Evolutionary conservation across 2,797 vertebrate species (phyloP).

Genomic region (Lepilemur ruficaudatus): DNA sequence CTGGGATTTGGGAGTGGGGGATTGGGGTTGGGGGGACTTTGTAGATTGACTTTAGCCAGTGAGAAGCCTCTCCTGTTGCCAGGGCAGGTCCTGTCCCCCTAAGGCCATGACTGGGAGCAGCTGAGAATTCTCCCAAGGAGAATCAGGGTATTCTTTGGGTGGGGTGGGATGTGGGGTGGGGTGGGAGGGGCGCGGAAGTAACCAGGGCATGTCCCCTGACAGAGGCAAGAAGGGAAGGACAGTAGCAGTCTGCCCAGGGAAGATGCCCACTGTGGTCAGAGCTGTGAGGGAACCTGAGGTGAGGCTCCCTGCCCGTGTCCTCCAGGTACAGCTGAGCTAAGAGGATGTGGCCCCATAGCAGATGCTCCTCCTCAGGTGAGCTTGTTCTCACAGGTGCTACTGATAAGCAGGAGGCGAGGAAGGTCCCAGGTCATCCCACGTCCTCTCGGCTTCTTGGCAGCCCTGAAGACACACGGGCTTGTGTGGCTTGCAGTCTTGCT

Average conservation of each 20-base stretch:
- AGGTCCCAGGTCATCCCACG: not conserved
- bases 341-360: too few relatives aligned
- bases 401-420: not conserved
- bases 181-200: not conserved
- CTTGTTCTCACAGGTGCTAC: too few relatives aligned
- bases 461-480: not conserved
- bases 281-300: not conserved
- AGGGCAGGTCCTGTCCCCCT: not conserved
- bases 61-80: not conserved
- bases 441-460: not conserved
- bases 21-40: not conserved
- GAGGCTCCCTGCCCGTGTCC: not conserved
- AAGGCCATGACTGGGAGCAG: not conserved
- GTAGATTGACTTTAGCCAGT: not conserved
- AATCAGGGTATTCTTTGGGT: not conserved
- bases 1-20: not conserved
- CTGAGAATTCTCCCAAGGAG: not conserved
- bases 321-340: not conserved
- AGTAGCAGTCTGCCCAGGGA: not conserved
- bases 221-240: not conserved
- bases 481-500: not conserved
- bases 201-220: not conserved
- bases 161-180: not conserved
- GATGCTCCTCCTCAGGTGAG: too few relatives aligned
- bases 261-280: not conserved